phyloP scores from a whole-genome alignment of 1,140 invertebrate species.

The Solenopsis fugax region DNA sequence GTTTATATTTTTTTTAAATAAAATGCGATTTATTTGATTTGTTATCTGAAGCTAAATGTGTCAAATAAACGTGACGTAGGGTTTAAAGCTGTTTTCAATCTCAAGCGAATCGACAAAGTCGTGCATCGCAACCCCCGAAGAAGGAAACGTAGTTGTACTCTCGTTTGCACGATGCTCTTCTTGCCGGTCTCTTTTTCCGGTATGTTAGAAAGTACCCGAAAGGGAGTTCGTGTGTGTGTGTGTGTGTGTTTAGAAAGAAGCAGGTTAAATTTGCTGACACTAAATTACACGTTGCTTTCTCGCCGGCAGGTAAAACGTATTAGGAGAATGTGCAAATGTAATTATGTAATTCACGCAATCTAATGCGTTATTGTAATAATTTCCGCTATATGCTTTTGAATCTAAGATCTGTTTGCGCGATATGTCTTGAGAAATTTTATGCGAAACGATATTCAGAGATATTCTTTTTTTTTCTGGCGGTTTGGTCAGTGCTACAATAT shows the following conservation, averaged over 20 bases:
- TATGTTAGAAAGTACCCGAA: conserved; percentile 22
- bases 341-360: not conserved
- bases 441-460: not conserved
- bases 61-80: not conserved
- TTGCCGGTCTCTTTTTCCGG: conserved; percentile 16
- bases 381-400: not conserved
- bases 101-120: not conserved
- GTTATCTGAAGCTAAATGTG: not conserved
- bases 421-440: not conserved
- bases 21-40: not conserved
- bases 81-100: conserved; percentile 22
- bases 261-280: not conserved
- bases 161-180: conserved; percentile 44
- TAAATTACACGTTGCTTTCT: conserved; percentile 45
- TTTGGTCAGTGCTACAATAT: not conserved
- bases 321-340: not conserved
- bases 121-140: not conserved
- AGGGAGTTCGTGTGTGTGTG: conserved; percentile 11
- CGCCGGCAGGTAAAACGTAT: conserved; percentile 17
- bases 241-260: conserved; percentile 24
- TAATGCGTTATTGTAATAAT: conserved; percentile 36
- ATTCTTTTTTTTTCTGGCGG: not conserved
- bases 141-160: conserved; percentile 10
- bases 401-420: not conserved
- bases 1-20: not conserved